These are phyloP conservation scores for Ochotona curzoniae DNA, from an alignment of 2,113 vertebrate genomes.

Conservation along the genomic window DNA sequence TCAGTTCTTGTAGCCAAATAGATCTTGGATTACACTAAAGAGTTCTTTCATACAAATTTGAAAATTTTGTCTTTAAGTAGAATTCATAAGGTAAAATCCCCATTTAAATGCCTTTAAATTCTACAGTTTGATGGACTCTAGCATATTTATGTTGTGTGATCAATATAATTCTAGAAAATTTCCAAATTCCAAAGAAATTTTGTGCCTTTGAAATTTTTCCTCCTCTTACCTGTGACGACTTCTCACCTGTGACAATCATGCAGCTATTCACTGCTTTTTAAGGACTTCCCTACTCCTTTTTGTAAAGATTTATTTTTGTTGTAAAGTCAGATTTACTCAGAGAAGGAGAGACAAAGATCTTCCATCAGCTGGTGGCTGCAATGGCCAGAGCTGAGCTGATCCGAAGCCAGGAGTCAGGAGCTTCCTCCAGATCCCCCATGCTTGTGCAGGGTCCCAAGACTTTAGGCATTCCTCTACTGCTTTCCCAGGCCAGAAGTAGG, in stretches of 20 bases:
- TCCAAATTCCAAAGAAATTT: neutral
- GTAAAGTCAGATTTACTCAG: too few relatives aligned
- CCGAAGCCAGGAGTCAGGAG: too few relatives aligned
- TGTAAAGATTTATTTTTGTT: too few relatives aligned
- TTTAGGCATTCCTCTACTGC: too few relatives aligned
- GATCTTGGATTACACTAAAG: slow-evolving; percentile 50
- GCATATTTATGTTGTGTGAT: neutral
- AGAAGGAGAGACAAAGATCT: too few relatives aligned
- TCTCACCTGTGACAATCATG: neutral
- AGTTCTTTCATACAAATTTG: neutral
- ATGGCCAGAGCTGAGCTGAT: too few relatives aligned
- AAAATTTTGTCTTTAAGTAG: slow-evolving; percentile 25
- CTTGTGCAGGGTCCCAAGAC: too few relatives aligned
- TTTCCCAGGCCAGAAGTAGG: too few relatives aligned
- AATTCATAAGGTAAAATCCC: slow-evolving; percentile 18
- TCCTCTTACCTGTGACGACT: too few relatives aligned
- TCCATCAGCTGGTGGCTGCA: too few relatives aligned
- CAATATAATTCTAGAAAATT: neutral
- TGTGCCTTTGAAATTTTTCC: neutral
- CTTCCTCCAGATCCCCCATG: too few relatives aligned
- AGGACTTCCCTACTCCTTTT: neutral
- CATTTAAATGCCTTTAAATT: neutral
- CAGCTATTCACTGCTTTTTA: neutral
- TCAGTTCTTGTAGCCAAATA: slow-evolving; percentile 42
- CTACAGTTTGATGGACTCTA: neutral